A percentile compares a stretch with the other conserved stretches of the same genome.
Evolutionary conservation across 1,140 invertebrate genomes (phyloP).

Genomic region (Nephila pilipes): DNA sequence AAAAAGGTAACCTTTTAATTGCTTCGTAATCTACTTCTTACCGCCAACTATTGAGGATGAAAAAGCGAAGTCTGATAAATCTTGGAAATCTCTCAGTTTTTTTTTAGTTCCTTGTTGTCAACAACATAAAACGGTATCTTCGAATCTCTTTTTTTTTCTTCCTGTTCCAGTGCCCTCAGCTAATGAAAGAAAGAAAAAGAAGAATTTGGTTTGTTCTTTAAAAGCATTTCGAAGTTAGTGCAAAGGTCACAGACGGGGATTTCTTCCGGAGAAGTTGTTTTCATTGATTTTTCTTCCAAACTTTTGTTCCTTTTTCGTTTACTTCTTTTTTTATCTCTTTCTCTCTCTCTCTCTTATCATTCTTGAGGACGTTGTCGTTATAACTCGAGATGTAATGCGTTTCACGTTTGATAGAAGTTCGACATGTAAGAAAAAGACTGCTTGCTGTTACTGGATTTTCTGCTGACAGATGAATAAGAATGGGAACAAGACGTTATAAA

Average conservation of each 20-base stretch:
- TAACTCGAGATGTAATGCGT: not conserved
- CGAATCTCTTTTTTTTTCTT: not conserved
- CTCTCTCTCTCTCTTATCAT: not conserved
- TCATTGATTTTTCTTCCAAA: slow-evolving; percentile 17
- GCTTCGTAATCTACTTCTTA: too few relatives aligned
- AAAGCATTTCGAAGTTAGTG: slow-evolving; percentile 21
- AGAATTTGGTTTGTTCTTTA: slow-evolving; percentile 11
- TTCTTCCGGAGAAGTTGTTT: slow-evolving; percentile 1
- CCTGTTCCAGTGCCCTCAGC: not conserved
- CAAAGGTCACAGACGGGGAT: not conserved
- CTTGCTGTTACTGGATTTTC: too few relatives aligned
- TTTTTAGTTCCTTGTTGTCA: not conserved
- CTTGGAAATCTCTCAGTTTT: not conserved
- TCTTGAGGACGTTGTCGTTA: not conserved
- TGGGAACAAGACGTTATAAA: too few relatives aligned
- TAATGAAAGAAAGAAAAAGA: not conserved
- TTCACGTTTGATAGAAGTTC: not conserved
- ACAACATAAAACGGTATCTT: not conserved
- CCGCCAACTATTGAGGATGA: not conserved
- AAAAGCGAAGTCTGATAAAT: not conserved
- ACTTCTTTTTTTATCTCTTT: not conserved
- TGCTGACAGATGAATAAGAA: too few relatives aligned
- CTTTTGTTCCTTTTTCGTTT: not conserved
- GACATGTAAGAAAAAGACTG: too few relatives aligned
- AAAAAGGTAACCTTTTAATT: too few relatives aligned